Evolutionary conservation across 2,888 invertebrate species (phyloP), one percentile per base, ranked within the genome.

Genomic region (Allophyes oxyacanthae): DNA sequence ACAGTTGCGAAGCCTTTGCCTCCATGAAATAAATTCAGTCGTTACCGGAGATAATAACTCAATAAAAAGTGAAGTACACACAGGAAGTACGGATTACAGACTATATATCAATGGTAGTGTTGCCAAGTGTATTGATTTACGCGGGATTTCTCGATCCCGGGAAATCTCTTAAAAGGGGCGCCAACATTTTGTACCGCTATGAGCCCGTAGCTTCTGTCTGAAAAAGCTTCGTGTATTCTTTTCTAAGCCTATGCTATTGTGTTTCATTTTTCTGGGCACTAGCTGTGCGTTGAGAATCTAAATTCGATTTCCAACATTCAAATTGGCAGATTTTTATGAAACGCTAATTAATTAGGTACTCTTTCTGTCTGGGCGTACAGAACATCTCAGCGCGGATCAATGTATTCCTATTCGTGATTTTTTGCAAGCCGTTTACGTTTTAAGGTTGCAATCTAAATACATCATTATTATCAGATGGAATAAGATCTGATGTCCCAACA

Each of bases 1-100:
- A 65, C 69, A 62, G 70, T 63, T 64, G 66, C 64, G 46, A 72
- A 74, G 60, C 72, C 57, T 55, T 32, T 61, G 52, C 36, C 58
- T 65, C 56, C 69, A 72, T 77, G 69, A 81, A 80, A 81, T 77
- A 77, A 72, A 79, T 74, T 64, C 75, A 62, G 67, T 70, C 56
- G 64, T 56, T 72, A 67, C 63, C 49, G 54, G 66, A 59, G 54
- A 68, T 75, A 79, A 81, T 79, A 79, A 82, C 79, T 81, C 79
- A 76, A 78, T 80, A 72, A 67, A 71, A 75, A 67, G 53, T 61
- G 72, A 52, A 51, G 54, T 75, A 49, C 26, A 46, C 58, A 52
- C 44, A 43, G 63, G 72, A 64, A 57, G 42, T 65, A 57, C 38
- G 72, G 59, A 65, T 66, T 74, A 55, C 52, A n/a, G 52, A 48